Percentiles rank a stretch among this genome's conserved stretches.
Evolutionary conservation across 2,113 vertebrate genomes (phyloP).

Genomic region (Marmota monax): DNA sequence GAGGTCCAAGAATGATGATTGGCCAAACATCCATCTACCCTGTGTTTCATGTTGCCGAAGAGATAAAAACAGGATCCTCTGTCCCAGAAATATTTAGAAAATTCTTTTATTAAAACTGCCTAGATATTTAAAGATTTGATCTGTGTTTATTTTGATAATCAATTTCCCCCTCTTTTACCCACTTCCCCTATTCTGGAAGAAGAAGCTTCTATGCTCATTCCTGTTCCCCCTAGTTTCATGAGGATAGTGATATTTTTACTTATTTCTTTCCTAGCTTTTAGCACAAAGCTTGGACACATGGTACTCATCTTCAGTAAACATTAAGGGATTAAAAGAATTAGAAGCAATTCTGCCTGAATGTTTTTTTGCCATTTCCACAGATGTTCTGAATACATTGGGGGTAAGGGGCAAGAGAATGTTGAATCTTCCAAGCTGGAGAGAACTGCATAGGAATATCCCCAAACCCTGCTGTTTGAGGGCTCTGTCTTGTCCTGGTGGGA

Average conservation of each 20-base stretch:
- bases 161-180: neutral
- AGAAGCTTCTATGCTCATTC: neutral
- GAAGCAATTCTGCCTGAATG: neutral
- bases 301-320: neutral
- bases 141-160: neutral
- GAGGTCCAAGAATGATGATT: neutral
- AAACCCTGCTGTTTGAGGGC: neutral
- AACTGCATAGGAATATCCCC: neutral
- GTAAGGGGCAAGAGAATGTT: no score
- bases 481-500: accelerated
- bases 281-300: neutral
- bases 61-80: neutral
- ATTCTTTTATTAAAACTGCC: neutral
- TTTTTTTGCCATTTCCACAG: conserved; percentile 9
- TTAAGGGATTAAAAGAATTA: neutral
- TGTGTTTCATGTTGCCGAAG: neutral
- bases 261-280: neutral
- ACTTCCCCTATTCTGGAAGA: neutral
- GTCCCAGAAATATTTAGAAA: neutral
- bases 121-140: neutral
- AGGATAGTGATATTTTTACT: neutral
- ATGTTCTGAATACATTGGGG: neutral
- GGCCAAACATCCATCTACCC: neutral
- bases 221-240: neutral
- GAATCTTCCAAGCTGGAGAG: neutral